Evolutionary conservation across 2,888 invertebrate species (phyloP).

Genomic region (Tiliacea aurago): DNA sequence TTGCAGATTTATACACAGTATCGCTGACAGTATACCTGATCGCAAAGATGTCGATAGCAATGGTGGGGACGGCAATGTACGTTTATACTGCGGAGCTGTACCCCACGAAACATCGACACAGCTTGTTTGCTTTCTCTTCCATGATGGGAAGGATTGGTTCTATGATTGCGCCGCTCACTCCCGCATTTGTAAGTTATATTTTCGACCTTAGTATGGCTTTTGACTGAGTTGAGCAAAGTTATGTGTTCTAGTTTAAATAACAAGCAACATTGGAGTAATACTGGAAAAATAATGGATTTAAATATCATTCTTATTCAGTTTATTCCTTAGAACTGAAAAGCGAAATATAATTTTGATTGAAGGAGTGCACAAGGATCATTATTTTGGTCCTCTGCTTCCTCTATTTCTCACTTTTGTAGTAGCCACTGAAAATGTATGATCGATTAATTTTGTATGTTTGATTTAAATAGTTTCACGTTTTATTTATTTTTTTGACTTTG

Average conservation of each 20-base stretch:
- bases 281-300: neutral
- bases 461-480: too few relatives aligned
- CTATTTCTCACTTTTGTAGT: neutral
- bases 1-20: conserved; percentile 45
- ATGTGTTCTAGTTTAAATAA: neutral
- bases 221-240: neutral
- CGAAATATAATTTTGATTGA: too few relatives aligned
- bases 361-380: neutral
- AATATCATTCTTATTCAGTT: neutral
- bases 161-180: too few relatives aligned
- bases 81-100: too few relatives aligned
- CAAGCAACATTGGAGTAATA: neutral
- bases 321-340: neutral
- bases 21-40: too few relatives aligned
- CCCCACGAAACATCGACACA: too few relatives aligned
- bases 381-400: neutral
- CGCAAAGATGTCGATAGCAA: too few relatives aligned
- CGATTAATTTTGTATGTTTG: neutral
- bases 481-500: too few relatives aligned
- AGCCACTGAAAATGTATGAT: neutral
- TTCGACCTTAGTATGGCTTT: neutral
- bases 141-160: too few relatives aligned
- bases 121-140: too few relatives aligned
- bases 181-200: too few relatives aligned
- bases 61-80: too few relatives aligned